Conservation (phyloP, 2,888 invertebrate species). For the Drosophila villosipedis region DNA sequence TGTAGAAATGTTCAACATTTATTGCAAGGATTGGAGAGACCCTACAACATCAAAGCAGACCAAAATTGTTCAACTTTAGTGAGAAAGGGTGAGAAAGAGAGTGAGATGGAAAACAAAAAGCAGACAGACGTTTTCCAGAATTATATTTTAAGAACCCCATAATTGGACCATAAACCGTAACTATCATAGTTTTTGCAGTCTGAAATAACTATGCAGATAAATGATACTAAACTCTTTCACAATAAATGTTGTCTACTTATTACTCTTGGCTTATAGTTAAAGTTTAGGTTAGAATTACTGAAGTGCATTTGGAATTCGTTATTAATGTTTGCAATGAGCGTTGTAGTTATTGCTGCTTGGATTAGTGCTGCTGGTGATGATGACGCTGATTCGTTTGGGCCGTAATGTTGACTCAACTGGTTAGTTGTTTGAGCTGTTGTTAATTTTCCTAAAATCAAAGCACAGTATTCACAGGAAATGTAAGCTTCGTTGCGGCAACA, state of each 20-base stretch:
- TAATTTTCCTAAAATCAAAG: slow-evolving; percentile 81
- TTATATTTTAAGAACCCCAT: not conserved
- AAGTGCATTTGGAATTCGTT: slow-evolving; percentile 41
- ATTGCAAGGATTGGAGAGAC: not conserved
- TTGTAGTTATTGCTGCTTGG: slow-evolving; percentile 45
- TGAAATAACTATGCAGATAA: not conserved
- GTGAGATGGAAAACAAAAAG: not conserved
- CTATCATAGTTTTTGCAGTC: not conserved
- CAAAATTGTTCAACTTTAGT: not conserved
- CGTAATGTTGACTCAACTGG: slow-evolving; percentile 79
- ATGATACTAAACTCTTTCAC: not conserved
- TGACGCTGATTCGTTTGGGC: slow-evolving; percentile 78
- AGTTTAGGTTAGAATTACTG: not conserved
- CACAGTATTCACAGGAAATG: slow-evolving; percentile 81
- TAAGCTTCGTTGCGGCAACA: slow-evolving; percentile 67
- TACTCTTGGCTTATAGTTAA: not conserved
- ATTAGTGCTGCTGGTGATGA: slow-evolving; percentile 63
- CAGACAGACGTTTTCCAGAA: not conserved
- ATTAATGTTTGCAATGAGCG: not conserved
- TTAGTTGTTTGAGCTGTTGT: slow-evolving; percentile 77
- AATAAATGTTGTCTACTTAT: not conserved
- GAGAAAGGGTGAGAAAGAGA: not conserved
- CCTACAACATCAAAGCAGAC: not conserved
- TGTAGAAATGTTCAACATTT: not conserved
- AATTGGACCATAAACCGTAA: not conserved